These are phyloP conservation scores for Echinarachnius parma DNA, from an alignment of 53 echinoderm and acorn worm species.

Conservation along the genomic window DNA sequence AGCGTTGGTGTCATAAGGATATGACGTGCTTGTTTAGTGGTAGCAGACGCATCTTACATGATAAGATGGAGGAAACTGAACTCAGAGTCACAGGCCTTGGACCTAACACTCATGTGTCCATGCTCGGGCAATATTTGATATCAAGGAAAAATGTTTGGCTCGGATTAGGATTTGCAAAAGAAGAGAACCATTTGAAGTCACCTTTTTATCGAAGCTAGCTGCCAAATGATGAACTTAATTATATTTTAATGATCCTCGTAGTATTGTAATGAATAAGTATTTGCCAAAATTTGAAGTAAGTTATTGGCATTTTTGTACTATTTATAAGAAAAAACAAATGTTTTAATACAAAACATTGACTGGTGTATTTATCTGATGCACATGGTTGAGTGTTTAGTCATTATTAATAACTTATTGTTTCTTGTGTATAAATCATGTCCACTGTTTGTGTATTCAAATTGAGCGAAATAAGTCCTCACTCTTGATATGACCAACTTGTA, in stretches of 20 bases:
- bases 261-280: conserved; percentile 51
- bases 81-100: no score
- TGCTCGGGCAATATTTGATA: no score
- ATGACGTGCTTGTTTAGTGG: no score
- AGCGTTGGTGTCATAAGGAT: no score
- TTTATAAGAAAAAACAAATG: conserved; percentile 39
- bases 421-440: conserved; percentile 51
- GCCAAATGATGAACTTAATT: conserved; percentile 37
- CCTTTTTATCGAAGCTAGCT: conserved; percentile 25
- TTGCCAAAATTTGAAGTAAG: conserved; percentile 45
- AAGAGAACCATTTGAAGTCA: no score
- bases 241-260: conserved; percentile 34
- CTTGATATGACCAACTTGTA: conserved; percentile 48
- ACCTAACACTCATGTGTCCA: no score
- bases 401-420: conserved; percentile 29
- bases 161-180: no score
- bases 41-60: no score
- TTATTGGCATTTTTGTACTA: conserved; percentile 55
- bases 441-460: conserved; percentile 45
- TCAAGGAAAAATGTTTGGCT: no score
- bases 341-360: conserved; percentile 33
- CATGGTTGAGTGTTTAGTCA: no score
- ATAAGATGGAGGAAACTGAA: no score
- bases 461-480: conserved; percentile 33
- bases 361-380: conserved; percentile 25